Evolutionary conservation across 2,888 invertebrate species (phyloP).

Genomic region (Spisula solida): DNA sequence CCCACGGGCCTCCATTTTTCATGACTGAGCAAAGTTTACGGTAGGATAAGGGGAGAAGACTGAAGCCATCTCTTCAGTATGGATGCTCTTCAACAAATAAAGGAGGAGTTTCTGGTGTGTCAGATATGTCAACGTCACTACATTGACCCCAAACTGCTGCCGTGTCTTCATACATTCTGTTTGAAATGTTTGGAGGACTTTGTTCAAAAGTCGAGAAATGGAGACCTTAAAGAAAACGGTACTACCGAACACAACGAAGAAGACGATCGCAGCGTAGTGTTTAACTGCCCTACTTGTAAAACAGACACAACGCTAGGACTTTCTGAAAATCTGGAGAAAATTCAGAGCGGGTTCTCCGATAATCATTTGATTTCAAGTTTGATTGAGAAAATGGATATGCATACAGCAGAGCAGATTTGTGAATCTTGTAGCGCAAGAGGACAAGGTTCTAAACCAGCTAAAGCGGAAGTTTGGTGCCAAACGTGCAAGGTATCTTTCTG

Average conservation of each 20-base stretch:
- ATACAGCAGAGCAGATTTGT: conserved; percentile 71
- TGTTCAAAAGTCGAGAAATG: conserved; percentile 51
- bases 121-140: conserved; percentile 74
- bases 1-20: conserved; percentile 15
- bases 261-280: conserved; percentile 47
- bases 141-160: conserved; percentile 71
- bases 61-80: conserved; percentile 47
- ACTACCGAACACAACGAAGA: conserved; percentile 42
- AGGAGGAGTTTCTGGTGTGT: conserved; percentile 74
- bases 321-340: conserved; percentile 68
- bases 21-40: conserved; percentile 25
- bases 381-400: conserved; percentile 76
- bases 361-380: conserved; percentile 75
- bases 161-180: conserved; percentile 76
- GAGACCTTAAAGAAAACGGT: conserved; percentile 33
- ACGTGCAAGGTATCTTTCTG: conserved; percentile 76
- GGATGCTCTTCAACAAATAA: conserved; percentile 74
- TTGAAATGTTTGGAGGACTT: conserved; percentile 66
- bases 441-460: conserved; percentile 61
- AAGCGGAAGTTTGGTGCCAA: conserved; percentile 77
- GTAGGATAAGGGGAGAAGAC: not conserved
- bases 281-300: conserved; percentile 73
- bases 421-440: conserved; percentile 72
- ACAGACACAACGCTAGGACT: conserved; percentile 69
- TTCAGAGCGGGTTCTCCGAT: conserved; percentile 71